phyloP scores from a whole-genome alignment of 2,113 vertebrate species.

The Indicator maculatus region DNA sequence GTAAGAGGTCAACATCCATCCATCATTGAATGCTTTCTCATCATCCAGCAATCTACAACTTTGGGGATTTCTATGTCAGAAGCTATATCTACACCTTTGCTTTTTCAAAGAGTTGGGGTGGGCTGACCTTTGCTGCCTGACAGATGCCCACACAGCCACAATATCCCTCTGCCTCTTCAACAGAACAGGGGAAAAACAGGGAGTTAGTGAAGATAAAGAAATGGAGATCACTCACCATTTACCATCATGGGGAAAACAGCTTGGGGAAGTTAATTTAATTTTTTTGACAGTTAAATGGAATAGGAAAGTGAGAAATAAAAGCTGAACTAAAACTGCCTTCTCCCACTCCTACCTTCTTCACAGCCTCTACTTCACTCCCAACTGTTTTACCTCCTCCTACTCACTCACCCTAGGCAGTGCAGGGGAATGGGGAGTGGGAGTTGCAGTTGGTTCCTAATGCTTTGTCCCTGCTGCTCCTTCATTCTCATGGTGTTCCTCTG shows the following conservation, averaged over 20 bases:
- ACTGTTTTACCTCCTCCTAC: not conserved
- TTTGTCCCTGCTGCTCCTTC: not conserved
- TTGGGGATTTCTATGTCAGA: not conserved
- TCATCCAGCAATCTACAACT: not conserved
- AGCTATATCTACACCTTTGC: not conserved
- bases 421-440: not conserved
- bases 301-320: not conserved
- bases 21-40: not conserved
- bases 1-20: not conserved
- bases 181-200: not conserved
- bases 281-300: not conserved
- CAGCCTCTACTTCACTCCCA: not conserved
- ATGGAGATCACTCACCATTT: not conserved
- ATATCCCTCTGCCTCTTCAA: not conserved
- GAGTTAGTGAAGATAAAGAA: not conserved
- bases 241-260: not conserved
- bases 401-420: accelerated
- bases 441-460: no score
- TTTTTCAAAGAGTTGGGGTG: not conserved
- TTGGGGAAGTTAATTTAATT: not conserved
- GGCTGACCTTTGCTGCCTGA: not conserved
- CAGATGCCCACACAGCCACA: not conserved
- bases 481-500: not conserved
- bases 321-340: no score
- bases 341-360: not conserved